Evolutionary conservation across 2,797 vertebrate species (phyloP), one percentile per base, ranked within the genome.

Genomic region (Hypotaenidia philippensis): DNA sequence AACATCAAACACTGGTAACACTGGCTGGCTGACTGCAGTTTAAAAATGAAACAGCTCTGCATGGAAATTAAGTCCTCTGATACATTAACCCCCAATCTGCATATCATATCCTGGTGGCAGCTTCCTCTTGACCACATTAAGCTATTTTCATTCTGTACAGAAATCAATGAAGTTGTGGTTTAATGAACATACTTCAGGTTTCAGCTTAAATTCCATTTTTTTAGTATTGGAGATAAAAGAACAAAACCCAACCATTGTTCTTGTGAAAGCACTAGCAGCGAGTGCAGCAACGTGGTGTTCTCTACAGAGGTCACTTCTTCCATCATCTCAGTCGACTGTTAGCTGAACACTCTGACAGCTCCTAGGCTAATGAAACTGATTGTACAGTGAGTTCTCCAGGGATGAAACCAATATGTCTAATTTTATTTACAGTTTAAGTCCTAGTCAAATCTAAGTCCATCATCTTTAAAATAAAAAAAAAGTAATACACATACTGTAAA

Each of bases 401-500:
- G 95, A 85, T 91, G 87, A 95, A 95, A 94, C 93, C 93, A 95
- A 57, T 72, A 93, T 72, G 88, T 97, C 97, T 97, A 87, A 63
- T 93, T 97, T 97, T 98, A 98, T 97, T 97, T 97, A 98, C 97
- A 98, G 94, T 90, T 47, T 94, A 95, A 96, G 94, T 97, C 97
- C 97, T 97, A 97, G 93, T 94, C 91, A 94, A 95, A 95, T 91
- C 97, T 98, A 96, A 97, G 97, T 97, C 97, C 98, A 96, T 97
- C 75, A 18, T 97, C 97, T 98, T 96, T 96, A 50, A 50, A 50
- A 47, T 47, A 21, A 47, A 49, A 97, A 97, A 60, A 49, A 49
- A 22, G 94, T 91, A 96, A 96, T 96, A 98, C 86, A 94, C 94
- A 91, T 97, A 97, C 93, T 98, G 98, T 98, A 98, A 98, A 98